Conservation (phyloP, 2,888 invertebrate species). For the Ectemnius cavifrons region DNA sequence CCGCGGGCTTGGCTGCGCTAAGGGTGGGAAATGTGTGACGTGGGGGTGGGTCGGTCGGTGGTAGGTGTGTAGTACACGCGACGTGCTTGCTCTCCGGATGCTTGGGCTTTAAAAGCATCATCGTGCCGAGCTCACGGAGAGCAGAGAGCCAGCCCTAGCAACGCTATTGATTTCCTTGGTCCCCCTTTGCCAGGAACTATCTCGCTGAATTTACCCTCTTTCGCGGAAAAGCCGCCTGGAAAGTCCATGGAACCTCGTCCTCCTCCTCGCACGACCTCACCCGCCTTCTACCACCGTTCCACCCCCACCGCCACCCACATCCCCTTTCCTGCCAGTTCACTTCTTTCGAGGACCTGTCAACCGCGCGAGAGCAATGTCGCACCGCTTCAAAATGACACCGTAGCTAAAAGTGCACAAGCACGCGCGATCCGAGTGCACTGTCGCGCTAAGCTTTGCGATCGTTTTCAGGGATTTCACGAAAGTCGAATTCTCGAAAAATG, state of each 20-base stretch:
- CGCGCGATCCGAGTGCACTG: too few relatives aligned
- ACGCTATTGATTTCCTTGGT: slow-evolving; percentile 78
- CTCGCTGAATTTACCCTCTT: slow-evolving; percentile 71
- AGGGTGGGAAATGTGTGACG: slow-evolving; percentile 34
- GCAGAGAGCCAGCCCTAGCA: slow-evolving; percentile 70
- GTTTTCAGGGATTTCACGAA: too few relatives aligned
- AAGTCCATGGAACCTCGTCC: slow-evolving; percentile 52
- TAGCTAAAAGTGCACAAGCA: too few relatives aligned
- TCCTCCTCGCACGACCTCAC: slow-evolving; percentile 34
- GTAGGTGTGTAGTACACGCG: neutral
- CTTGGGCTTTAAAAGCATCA: slow-evolving; percentile 67
- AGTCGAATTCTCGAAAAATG: too few relatives aligned
- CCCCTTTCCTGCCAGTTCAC: neutral
- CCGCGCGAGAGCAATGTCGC: slow-evolving; percentile 1
- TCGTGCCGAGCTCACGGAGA: slow-evolving; percentile 67
- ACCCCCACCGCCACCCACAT: neutral
- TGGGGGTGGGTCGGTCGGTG: too few relatives aligned
- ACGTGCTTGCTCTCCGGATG: slow-evolving; percentile 44
- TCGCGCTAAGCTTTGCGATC: too few relatives aligned
- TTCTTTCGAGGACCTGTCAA: slow-evolving; percentile 13
- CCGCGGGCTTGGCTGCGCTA: slow-evolving; percentile 35
- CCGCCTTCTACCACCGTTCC: neutral
- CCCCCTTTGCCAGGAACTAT: slow-evolving; percentile 70
- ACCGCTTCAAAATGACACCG: neutral
- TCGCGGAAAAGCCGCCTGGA: slow-evolving; percentile 63